These are phyloP conservation scores for Tetranychus truncatus DNA, from an alignment of 2,888 invertebrate genomes.

Conservation along the genomic window DNA sequence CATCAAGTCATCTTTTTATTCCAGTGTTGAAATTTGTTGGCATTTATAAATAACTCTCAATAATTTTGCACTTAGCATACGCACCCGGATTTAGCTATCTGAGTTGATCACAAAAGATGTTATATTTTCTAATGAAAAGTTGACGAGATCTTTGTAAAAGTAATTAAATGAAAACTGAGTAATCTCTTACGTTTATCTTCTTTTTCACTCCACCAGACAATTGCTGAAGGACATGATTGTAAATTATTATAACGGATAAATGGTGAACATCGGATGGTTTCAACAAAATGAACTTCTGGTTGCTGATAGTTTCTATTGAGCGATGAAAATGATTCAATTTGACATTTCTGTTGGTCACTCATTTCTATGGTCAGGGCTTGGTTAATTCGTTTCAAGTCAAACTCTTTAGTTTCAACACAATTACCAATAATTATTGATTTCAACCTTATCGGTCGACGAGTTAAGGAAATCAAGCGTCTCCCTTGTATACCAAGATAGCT, in stretches of 20 bases:
- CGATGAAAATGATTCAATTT: background rate
- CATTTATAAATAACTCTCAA: too few relatives aligned
- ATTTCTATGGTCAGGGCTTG: background rate
- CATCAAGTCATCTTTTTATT: too few relatives aligned
- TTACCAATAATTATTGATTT: background rate
- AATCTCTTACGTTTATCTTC: background rate
- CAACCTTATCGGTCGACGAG: conserved; percentile 12
- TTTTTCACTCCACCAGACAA: conserved; percentile 10
- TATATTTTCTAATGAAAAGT: too few relatives aligned
- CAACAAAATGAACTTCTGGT: background rate
- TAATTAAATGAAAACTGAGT: background rate
- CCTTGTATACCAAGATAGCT: conserved; percentile 20
- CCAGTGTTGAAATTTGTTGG: too few relatives aligned
- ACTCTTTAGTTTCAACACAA: conserved; percentile 3
- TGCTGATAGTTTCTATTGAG: background rate
- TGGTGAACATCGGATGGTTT: background rate
- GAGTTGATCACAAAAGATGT: too few relatives aligned
- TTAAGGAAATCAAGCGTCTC: conserved; percentile 10
- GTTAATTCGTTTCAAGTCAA: background rate
- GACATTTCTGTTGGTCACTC: background rate
- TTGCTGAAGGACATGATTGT: background rate
- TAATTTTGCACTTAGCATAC: too few relatives aligned
- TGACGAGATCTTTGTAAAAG: background rate
- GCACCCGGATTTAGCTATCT: too few relatives aligned
- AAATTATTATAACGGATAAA: background rate